Base-by-base conservation (phyloP, 2,888 invertebrate genomes). In the Chrysina gloriosa region DNA sequence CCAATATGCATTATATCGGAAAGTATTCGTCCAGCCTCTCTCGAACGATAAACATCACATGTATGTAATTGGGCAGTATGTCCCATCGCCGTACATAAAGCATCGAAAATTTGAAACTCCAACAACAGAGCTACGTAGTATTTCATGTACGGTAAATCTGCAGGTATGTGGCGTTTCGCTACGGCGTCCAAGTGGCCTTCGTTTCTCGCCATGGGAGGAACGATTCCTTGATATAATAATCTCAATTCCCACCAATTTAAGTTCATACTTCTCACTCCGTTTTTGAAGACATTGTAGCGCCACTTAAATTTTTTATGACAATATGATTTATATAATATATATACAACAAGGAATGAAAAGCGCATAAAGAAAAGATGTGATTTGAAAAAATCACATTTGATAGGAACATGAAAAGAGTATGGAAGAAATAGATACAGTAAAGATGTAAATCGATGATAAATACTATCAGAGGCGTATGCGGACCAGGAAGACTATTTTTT, bases 41-140 rank as follows among this genome's bases (percentile, higher is more conserved):
- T 85, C 31, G 93, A 93, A 76, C 91, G 84, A 78, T 94, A 93
- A 27, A 95, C 86, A 79, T 95, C 94, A 76, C 95, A 96, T 34
- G 89, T 89, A 77, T 95, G 91, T 58, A 95, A 83, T 9, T 92
- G 92, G 0, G 90, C 91, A 0, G 82, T 79, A 75, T 94, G 91
- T 0, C 91, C 92, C 0, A 93, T 87, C 1, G 88, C 92, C 0
- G 85, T 80, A 78, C 95, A 96, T 67, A 95, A 84, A 36, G 92
- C 89, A 74, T 93, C 89, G 79, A 91, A 92, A 58, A 96, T 87
- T 85, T 95, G 95, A 84, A 95, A 96, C 84, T 96, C 94, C 65
- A 95, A 83, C 3, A 95, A 85, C 14, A 91, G 88, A 0, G 92
- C 91, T 1, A 95, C 89, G 80, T 95, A 95, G 81, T 95, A 95